Evolutionary conservation across 2,888 invertebrate genomes (phyloP).

Genomic region (Callimorpha dominula): DNA sequence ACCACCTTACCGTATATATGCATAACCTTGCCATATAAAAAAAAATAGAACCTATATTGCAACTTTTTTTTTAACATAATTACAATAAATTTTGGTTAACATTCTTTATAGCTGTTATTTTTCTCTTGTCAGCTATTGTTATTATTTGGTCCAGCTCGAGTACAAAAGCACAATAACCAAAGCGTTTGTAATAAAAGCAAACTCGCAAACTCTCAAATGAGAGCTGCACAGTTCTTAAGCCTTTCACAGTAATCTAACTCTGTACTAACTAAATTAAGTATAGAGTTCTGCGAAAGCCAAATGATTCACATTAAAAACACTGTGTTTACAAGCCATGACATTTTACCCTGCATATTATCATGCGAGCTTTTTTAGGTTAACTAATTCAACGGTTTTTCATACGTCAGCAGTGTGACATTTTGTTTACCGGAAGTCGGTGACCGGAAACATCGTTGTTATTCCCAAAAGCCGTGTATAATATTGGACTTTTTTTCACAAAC

Average conservation of each 20-base stretch:
- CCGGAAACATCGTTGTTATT: conserved; percentile 68
- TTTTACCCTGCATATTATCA: not conserved
- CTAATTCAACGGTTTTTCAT: conserved; percentile 34
- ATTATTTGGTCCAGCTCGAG: not conserved
- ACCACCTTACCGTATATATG: too few relatives aligned
- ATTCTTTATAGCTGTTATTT: not conserved
- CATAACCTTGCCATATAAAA: too few relatives aligned
- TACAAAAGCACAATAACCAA: not conserved
- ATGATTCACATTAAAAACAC: not conserved
- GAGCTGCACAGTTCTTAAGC: not conserved
- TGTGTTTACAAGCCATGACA: conserved; percentile 1
- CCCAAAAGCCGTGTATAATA: conserved; percentile 59
- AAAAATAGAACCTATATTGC: too few relatives aligned
- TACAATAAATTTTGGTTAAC: too few relatives aligned
- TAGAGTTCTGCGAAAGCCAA: not conserved
- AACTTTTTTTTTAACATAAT: not conserved
- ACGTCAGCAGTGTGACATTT: conserved; percentile 49
- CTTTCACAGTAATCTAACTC: not conserved
- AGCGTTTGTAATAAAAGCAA: not conserved
- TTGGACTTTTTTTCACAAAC: conserved; percentile 52
- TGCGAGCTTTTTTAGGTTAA: conserved; percentile 6
- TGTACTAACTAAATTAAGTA: not conserved
- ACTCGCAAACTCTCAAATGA: not conserved
- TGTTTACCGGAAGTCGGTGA: conserved; percentile 61
- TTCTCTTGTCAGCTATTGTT: too few relatives aligned